Base-by-base conservation (phyloP, 2,113 vertebrate genomes). In the Phalacrocorax aristotelis region DNA sequence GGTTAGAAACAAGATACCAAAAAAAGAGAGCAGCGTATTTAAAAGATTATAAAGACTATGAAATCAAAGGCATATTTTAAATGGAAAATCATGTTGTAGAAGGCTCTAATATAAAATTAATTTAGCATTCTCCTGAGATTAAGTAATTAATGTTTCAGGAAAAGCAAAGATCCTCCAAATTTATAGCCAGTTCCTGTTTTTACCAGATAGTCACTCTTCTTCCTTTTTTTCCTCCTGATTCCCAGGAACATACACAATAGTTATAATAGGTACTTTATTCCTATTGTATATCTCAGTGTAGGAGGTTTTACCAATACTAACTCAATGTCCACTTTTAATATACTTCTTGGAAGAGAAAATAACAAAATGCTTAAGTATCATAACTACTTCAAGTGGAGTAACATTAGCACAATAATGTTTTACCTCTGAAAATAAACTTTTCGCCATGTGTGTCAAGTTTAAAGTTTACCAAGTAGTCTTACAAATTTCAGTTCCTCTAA, bases 71-170 rank as follows among this genome's bases (percentile, higher is more conserved):
- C 90, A 83, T 89, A 94, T 97, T 97, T 97, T 84, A 83, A 94
- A 84, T 95, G 42, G 82, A 95, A 96, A 97, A 96, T 96, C 48
- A 71, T 94, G 91, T 94, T 54, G 7, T 78, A 82, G 87, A 92
- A 62, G 49, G 55, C 76, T 96, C 78, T 97, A 94, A 95, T 97
- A 98, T 97, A 97, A 97, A 97, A 97, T 96, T 97, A 98, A 97
- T 96, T 98, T 98, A 97, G 83, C 91, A 87, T 91, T 94, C 92
- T 97, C 90, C 90, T 96, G 97, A 97, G 97, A 97, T 97, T 91
- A 96, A 96, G 83, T 95, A 97, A 95, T 97, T 98, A 97, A 95
- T 93, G 79, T 92, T 83, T 96, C 92, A 92, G 83, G 96, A 94
- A 94, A 97, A 97, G 94, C 91, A 70, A 96, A 97, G 97, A 91